Evolutionary conservation across 2,888 invertebrate genomes (phyloP).

Genomic region (Hypsopygia costalis): DNA sequence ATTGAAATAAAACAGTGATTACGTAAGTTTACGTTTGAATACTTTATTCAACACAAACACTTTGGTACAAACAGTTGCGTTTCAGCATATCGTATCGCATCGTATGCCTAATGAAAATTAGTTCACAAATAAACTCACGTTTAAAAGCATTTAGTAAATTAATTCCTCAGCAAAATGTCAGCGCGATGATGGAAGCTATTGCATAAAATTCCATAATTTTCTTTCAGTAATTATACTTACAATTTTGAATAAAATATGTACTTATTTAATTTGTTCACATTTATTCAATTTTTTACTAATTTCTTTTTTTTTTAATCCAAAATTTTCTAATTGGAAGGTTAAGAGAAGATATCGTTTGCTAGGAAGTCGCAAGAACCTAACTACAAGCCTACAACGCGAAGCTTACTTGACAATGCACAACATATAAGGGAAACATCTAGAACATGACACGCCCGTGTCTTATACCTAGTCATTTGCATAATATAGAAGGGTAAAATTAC

Average conservation of each 20-base stretch:
- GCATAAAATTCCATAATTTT: constrained; percentile 25
- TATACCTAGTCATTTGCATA: constrained; percentile 64
- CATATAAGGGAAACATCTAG: constrained; percentile 71
- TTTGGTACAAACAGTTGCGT: constrained; percentile 78
- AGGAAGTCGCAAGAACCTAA: constrained; percentile 76
- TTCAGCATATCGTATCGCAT: constrained; percentile 54
- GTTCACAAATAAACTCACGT: background rate
- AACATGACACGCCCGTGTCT: constrained; percentile 63
- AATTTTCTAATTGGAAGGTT: constrained; percentile 69
- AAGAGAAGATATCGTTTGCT: constrained; percentile 69
- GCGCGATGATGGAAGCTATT: background rate
- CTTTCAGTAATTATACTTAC: constrained; percentile 34
- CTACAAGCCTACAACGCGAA: constrained; percentile 71
- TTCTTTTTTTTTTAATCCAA: constrained; percentile 53
- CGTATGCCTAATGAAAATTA: constrained; percentile 33
- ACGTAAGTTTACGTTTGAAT: constrained; percentile 69
- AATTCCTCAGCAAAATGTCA: background rate
- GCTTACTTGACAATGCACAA: constrained; percentile 72
- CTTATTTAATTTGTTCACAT: constrained; percentile 50
- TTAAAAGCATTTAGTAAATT: constrained; percentile 1
- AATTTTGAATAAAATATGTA: constrained; percentile 45
- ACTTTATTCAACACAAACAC: constrained; percentile 81
- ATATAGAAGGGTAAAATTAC: constrained; percentile 72
- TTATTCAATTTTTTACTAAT: constrained; percentile 46
- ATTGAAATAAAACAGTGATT: constrained; percentile 56